These are phyloP conservation scores for Phalera bucephala DNA, from an alignment of 2,888 invertebrate genomes.

Conservation along the genomic window DNA sequence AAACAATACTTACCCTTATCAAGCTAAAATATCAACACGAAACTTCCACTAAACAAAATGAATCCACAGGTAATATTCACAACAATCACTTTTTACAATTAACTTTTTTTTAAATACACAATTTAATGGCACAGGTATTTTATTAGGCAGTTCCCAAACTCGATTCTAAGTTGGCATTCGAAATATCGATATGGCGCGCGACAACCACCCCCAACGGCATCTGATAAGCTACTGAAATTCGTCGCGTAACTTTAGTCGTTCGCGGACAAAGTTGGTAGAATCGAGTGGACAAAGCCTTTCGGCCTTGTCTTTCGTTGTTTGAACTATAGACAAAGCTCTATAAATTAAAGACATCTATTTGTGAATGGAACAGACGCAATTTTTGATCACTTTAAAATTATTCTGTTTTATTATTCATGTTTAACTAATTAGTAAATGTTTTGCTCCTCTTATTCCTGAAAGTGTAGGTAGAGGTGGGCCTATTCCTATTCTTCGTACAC, in stretches of 20 bases:
- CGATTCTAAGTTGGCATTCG: background rate
- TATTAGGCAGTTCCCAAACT: background rate
- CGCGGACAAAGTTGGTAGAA: slow-evolving; percentile 11
- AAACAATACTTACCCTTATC: background rate
- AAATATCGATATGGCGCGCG: background rate
- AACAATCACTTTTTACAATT: background rate
- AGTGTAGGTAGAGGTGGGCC: no score
- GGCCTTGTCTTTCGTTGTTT: background rate
- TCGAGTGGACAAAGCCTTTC: slow-evolving; percentile 7
- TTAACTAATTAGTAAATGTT: no score
- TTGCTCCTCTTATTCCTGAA: no score
- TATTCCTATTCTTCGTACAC: no score
- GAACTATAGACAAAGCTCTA: background rate
- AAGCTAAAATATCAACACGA: background rate
- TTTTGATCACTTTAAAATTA: no score
- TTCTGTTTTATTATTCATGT: no score
- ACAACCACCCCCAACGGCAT: slow-evolving; percentile 10
- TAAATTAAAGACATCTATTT: no score
- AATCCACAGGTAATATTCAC: background rate
- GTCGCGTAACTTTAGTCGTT: slow-evolving; percentile 1
- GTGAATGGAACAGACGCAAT: no score
- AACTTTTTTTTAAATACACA: background rate
- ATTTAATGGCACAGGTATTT: background rate
- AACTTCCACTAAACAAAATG: background rate
- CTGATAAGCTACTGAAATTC: slow-evolving; percentile 15